phyloP scores from a whole-genome alignment of 2,797 vertebrate genomes.

The Acanthornis magna region DNA sequence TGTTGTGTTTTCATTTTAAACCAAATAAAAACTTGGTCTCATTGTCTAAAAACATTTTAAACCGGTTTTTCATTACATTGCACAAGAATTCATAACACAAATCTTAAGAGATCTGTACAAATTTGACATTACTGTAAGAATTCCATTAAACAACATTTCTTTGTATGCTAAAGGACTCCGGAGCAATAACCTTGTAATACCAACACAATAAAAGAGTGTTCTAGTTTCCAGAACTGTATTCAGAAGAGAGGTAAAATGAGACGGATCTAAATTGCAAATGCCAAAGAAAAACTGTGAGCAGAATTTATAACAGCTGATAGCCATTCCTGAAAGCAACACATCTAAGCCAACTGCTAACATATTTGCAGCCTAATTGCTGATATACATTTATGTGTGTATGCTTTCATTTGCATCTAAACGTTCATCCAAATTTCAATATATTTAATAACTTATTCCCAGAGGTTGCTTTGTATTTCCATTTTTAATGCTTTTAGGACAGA shows the following conservation, averaged over 20 bases:
- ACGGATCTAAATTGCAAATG: slow-evolving; percentile 15
- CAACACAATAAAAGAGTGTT: not conserved
- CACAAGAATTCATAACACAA: slow-evolving; percentile 9
- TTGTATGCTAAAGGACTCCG: slow-evolving; percentile 23
- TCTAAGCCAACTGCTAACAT: not conserved
- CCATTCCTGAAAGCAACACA: not conserved
- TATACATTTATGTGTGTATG: not conserved
- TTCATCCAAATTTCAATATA: not conserved
- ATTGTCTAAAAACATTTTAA: not conserved
- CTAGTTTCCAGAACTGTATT: not conserved
- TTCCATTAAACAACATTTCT: slow-evolving; percentile 24
- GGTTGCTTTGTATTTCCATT: not conserved
- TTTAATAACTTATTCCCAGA: not conserved
- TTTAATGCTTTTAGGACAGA: not conserved
- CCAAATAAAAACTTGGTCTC: not conserved
- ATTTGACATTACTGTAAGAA: slow-evolving; percentile 8
- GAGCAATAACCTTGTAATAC: slow-evolving; percentile 11
- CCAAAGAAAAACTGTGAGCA: slow-evolving; percentile 6
- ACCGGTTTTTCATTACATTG: not conserved
- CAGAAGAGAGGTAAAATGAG: slow-evolving; percentile 9
- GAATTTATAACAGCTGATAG: slow-evolving; percentile 21
- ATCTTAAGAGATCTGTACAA: slow-evolving; percentile 23
- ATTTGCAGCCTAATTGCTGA: slow-evolving; percentile 1
- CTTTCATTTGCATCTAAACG: not conserved
- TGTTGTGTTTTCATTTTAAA: not conserved